Evolutionary conservation across 2,797 vertebrate genomes (phyloP).

Genomic region (Cryptoblepharus egeriae): DNA sequence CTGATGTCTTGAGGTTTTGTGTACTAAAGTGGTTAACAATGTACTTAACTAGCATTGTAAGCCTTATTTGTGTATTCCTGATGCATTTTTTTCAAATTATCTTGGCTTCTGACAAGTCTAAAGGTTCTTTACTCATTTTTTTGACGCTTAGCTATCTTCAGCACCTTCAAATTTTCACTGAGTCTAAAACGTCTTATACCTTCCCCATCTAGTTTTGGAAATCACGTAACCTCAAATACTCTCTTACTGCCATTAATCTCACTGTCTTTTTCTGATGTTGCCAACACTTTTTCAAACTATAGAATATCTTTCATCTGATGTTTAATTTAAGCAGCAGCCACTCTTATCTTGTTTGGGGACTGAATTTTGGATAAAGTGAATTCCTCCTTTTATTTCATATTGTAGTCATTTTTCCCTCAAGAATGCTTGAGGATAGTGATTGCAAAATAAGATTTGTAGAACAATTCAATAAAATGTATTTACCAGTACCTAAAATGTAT

Average conservation of each 20-base stretch:
- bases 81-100: neutral
- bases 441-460: neutral
- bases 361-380: neutral
- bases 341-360: neutral
- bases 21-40: neutral
- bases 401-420: neutral
- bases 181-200: neutral
- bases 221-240: neutral
- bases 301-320: neutral
- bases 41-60: neutral
- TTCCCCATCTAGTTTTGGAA: neutral
- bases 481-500: too few relatives aligned
- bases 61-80: neutral
- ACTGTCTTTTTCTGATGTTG: neutral
- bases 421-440: constrained; percentile 13
- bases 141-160: too few relatives aligned
- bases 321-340: neutral
- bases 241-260: neutral
- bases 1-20: neutral
- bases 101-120: neutral
- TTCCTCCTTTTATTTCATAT: neutral
- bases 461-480: neutral
- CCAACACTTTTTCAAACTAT: neutral
- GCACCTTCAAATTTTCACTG: neutral
- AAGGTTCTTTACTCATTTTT: neutral